These are phyloP conservation scores for Neoscelio sp. DNA, from an alignment of 2,888 invertebrate species.

Conservation along the genomic window DNA sequence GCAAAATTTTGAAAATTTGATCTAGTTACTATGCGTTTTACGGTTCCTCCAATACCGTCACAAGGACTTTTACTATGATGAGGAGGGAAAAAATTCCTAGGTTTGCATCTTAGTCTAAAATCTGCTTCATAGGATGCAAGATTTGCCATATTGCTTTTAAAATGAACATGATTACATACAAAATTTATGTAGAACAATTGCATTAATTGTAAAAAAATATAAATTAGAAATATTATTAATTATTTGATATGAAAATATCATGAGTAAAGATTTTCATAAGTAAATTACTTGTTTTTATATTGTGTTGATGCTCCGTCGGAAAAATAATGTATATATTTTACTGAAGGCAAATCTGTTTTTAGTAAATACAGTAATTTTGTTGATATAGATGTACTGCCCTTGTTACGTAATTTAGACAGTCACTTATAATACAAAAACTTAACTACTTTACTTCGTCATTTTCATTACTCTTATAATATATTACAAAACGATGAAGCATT, in stretches of 20 bases:
- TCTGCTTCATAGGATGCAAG: constrained; percentile 2
- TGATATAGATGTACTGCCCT: constrained; percentile 31
- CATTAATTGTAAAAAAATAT: no score
- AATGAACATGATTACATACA: no score
- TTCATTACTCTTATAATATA: constrained; percentile 39
- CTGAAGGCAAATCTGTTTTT: constrained; percentile 25
- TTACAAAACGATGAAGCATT: constrained; percentile 28
- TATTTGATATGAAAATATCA: no score
- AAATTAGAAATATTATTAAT: no score
- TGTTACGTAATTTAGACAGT: constrained; percentile 30
- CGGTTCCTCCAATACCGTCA: constrained; percentile 9
- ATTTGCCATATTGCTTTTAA: not conserved
- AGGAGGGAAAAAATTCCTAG: constrained; percentile 13
- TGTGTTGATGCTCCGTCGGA: constrained; percentile 22
- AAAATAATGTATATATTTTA: constrained; percentile 45
- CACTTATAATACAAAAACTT: constrained; percentile 43
- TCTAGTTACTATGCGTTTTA: constrained; percentile 12
- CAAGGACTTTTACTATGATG: constrained; percentile 14
- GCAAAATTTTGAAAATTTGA: constrained; percentile 13
- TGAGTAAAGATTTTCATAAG: no score
- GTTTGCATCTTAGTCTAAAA: constrained; percentile 1
- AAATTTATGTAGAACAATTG: no score
- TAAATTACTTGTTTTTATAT: constrained; percentile 38
- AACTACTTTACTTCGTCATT: constrained; percentile 9
- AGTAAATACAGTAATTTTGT: constrained; percentile 21